Percentiles rank a stretch among this genome's conserved stretches.
These are phyloP conservation scores for Micrastur ruficollis DNA, from an alignment of 2,797 vertebrate species.

Conservation along the genomic window DNA sequence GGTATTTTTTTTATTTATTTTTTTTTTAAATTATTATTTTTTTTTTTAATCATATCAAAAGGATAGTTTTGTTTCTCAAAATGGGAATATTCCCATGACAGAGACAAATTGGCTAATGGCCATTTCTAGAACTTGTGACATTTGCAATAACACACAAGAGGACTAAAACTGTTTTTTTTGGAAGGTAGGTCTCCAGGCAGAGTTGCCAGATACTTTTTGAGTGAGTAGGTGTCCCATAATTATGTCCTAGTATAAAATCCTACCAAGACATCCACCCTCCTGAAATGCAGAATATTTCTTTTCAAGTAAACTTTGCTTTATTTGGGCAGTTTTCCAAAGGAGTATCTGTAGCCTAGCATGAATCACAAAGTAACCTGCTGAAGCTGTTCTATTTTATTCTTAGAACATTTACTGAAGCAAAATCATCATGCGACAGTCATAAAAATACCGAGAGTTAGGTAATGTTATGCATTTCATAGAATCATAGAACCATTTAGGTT, in stretches of 20 bases:
- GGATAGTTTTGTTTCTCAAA: not conserved
- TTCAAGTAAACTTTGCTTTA: not conserved
- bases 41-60: not conserved
- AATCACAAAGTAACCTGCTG: not conserved
- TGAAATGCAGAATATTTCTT: not conserved
- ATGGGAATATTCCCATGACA: not conserved
- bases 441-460: not conserved
- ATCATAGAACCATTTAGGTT: too few relatives aligned
- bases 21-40: not conserved
- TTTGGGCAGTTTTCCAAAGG: not conserved
- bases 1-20: too few relatives aligned
- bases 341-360: not conserved
- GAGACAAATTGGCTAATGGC: not conserved
- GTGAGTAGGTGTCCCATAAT: not conserved
- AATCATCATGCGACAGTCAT: not conserved
- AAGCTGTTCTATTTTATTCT: not conserved
- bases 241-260: not conserved
- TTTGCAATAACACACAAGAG: not conserved
- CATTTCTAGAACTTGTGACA: not conserved
- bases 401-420: not conserved
- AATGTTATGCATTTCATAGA: not conserved
- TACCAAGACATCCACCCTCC: not conserved
- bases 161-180: not conserved
- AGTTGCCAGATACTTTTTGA: not conserved
- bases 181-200: not conserved